Conservation (phyloP, 2,797 vertebrate species). For the Sarcoramphus papa region DNA sequence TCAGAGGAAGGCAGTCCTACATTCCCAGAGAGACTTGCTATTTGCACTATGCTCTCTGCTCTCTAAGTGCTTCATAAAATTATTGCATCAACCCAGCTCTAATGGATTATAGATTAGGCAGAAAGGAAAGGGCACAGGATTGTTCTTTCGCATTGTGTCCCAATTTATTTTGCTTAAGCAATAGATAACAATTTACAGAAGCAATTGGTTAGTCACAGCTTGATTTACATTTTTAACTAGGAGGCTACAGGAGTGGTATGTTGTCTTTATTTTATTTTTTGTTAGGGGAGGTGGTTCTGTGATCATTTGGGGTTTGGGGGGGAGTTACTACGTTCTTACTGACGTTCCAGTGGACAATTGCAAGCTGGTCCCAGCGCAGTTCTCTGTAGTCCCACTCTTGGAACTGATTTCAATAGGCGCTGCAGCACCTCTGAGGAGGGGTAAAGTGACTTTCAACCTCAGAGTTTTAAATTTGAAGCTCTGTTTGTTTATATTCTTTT, state of each 20-base stretch:
- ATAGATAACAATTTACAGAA: conserved; percentile 5
- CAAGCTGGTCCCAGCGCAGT: background rate
- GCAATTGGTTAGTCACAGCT: background rate
- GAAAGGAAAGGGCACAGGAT: background rate
- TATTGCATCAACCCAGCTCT: background rate
- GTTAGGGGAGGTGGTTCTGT: background rate
- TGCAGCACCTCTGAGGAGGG: background rate
- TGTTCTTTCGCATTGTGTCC: background rate
- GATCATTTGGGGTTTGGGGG: background rate
- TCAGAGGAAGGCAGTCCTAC: background rate
- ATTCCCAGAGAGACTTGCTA: background rate
- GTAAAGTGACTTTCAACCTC: background rate
- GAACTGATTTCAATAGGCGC: background rate
- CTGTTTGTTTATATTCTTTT: background rate
- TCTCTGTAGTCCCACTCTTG: background rate
- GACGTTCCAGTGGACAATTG: background rate
- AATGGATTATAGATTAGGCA: conserved; percentile 11
- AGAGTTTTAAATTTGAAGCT: background rate
- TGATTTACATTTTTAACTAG: background rate
- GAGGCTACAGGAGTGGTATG: background rate
- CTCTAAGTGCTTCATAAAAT: background rate
- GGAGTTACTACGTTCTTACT: background rate
- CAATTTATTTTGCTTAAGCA: background rate
- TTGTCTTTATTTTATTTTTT: background rate
- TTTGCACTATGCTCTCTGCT: background rate